Conservation (phyloP, 2,888 invertebrate genomes). For the Rhamphomyia laevipes region DNA sequence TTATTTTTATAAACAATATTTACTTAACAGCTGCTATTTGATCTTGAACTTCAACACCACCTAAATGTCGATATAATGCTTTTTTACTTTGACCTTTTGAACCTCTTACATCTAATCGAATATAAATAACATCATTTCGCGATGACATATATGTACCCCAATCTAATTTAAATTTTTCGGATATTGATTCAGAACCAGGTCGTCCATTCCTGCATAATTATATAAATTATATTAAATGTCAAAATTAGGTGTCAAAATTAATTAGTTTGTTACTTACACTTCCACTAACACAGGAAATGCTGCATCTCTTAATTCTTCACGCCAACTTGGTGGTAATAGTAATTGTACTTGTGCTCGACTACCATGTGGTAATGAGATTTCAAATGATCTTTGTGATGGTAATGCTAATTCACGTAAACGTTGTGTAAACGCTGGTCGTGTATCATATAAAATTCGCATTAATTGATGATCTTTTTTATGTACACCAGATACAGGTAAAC, state of each 20-base stretch:
- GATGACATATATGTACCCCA: slow-evolving; percentile 92
- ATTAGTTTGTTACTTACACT: slow-evolving; percentile 48
- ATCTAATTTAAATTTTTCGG: slow-evolving; percentile 73
- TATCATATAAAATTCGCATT: slow-evolving; percentile 65
- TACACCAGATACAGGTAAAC: slow-evolving; percentile 69
- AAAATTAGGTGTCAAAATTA: background rate
- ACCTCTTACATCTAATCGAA: slow-evolving; percentile 83
- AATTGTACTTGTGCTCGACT: slow-evolving; percentile 80
- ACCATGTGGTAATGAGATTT: slow-evolving; percentile 76
- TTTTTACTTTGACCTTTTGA: slow-evolving; percentile 69
- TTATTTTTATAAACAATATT: slow-evolving; percentile 8
- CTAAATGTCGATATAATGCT: slow-evolving; percentile 68
- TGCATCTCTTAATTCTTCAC: slow-evolving; percentile 72
- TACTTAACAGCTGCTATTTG: slow-evolving; percentile 74
- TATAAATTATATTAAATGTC: background rate
- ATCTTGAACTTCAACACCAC: slow-evolving; percentile 84
- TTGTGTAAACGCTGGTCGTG: slow-evolving; percentile 51
- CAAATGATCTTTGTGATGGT: slow-evolving; percentile 70
- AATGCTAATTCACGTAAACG: slow-evolving; percentile 66
- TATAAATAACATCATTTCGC: slow-evolving; percentile 80
- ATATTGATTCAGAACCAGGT: slow-evolving; percentile 83
- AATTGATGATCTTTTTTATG: slow-evolving; percentile 66
- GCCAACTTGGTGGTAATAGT: slow-evolving; percentile 77
- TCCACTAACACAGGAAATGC: slow-evolving; percentile 81
- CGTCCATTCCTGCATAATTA: slow-evolving; percentile 62